Evolutionary conservation across 2,888 invertebrate genomes (phyloP).

Genomic region (Norana najaformis): DNA sequence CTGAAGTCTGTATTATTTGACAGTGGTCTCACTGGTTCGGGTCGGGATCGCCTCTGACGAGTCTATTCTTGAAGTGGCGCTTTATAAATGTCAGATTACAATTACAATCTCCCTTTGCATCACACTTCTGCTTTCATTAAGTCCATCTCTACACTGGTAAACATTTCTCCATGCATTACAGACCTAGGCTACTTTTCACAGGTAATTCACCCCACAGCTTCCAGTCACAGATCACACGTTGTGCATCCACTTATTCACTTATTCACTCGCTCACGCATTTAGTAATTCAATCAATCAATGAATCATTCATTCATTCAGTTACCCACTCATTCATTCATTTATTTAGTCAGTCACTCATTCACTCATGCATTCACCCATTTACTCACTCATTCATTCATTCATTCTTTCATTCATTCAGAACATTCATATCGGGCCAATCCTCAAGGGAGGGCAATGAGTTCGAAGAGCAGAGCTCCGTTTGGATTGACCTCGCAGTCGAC

Average conservation of each 20-base stretch:
- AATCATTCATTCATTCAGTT: neutral
- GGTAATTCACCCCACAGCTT: neutral
- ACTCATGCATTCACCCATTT: neutral
- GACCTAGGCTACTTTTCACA: neutral
- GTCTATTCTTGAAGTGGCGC: no score
- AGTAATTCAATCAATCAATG: neutral
- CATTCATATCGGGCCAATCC: no score
- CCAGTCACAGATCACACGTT: neutral
- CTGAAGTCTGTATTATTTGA: no score
- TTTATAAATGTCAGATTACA: no score
- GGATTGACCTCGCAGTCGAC: constrained; percentile 48
- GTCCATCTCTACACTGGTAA: no score
- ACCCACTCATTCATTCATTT: neutral
- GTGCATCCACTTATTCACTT: neutral
- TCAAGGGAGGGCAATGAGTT: constrained; percentile 42
- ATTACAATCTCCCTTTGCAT: no score
- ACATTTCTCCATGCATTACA: no score
- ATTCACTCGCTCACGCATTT: neutral
- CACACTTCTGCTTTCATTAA: no score
- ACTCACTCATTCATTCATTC: neutral
- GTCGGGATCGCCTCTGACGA: no score
- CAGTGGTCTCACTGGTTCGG: no score
- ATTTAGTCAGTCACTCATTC: neutral
- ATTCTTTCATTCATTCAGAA: neutral
- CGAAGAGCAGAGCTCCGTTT: constrained; percentile 42